Evolutionary conservation across 2,888 invertebrate species (phyloP), one percentile per base, ranked within the genome.

Genomic region (Luffia ferchaultella): DNA sequence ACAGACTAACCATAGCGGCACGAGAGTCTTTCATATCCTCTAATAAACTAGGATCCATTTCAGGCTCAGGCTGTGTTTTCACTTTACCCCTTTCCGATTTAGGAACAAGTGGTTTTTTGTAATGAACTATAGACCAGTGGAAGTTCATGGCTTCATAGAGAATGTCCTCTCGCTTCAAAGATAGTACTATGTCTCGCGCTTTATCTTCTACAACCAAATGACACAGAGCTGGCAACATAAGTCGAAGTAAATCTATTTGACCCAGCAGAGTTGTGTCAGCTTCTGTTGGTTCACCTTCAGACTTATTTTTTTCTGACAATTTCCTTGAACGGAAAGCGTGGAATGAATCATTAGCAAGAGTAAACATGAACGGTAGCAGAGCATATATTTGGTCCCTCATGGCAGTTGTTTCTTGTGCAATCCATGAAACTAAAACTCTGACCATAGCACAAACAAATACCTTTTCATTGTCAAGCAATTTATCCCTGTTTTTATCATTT

Each of bases 201-300:
- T 92, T 89, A 61, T 97, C 96, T 78, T 97, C 97, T 18, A 96
- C 94, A 40, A 95, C 91, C 58, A 97, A 86, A 70, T 97, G 95
- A 63, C 96, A 97, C 2, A 97, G 76, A 1, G 95, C 95, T 1
- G 97, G 96, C 53, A 97, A 76, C 82, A 97, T 87, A 42, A 96
- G 86, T 49, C 95, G 87, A 16, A 97, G 72, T 46, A 95, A 82
- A 70, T 96, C 94, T 44, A 89, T 74, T 59, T 88, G 85, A 45
- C 88, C 87, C 61, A 86, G 69, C 20, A 87, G 76, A 60, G 62
- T 62, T 16, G 63, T 60, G 16, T 79, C 77, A n/a, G 64, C 58
- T 30, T 86, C 84, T 61, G 86, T 82, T 0, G 83, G 57, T 58
- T 83, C 87, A 50, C 85, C 85, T 48, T 85, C 87, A 49, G 86